phyloP scores from a whole-genome alignment of 2,797 vertebrate genomes.

The Xerus rutilus region DNA sequence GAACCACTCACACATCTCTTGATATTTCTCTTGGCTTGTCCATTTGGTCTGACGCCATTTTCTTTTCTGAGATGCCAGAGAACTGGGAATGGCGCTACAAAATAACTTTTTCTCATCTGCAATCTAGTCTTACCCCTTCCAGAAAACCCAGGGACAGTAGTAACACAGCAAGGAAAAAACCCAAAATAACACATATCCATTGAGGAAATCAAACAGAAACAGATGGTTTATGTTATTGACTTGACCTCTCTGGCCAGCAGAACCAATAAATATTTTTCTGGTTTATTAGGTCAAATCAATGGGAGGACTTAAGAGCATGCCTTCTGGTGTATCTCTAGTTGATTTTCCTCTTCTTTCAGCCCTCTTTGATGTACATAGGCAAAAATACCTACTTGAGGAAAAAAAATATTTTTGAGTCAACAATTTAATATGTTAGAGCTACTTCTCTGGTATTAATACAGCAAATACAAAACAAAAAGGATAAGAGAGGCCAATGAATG shows the following conservation, averaged over 20 bases:
- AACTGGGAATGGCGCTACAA: neutral
- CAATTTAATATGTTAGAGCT: neutral
- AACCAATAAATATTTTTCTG: neutral
- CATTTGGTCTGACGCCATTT: neutral
- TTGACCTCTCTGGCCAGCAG: neutral
- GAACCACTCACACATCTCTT: neutral
- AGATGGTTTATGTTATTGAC: neutral
- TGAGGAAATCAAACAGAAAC: neutral
- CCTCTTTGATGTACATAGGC: neutral
- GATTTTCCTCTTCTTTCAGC: neutral
- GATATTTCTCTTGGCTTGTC: slow-evolving; percentile 7
- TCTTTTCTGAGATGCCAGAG: neutral
- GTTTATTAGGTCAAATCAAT: slow-evolving; percentile 23
- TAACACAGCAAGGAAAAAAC: neutral
- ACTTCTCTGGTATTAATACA: neutral
- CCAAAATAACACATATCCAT: neutral
- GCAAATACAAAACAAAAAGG: slow-evolving; percentile 48
- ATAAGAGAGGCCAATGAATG: neutral
- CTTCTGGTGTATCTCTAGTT: neutral
- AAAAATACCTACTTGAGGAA: slow-evolving; percentile 26
- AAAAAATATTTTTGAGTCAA: slow-evolving; percentile 32
- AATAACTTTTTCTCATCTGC: neutral
- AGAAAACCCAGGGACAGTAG: neutral
- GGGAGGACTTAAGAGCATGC: neutral
- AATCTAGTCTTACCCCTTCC: neutral